Base-by-base conservation (phyloP, 1,140 invertebrate genomes). In the Bradynema listronoti region DNA sequence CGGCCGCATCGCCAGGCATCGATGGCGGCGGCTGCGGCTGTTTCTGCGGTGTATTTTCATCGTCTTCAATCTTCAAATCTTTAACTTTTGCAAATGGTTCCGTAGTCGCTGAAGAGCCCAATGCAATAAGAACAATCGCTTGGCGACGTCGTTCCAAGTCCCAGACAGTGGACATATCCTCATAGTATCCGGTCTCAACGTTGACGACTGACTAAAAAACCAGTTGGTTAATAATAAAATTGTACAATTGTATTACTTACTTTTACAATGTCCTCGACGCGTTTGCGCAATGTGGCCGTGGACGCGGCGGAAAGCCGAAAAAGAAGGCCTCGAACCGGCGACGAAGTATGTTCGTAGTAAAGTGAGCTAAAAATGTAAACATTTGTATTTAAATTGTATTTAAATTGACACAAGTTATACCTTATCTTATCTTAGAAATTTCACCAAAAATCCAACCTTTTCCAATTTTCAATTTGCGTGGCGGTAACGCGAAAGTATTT, bases 141-240 rank as follows among this genome's bases (percentile, higher is more conserved):
- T 59, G 30, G n/a, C 61, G 61, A 24, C 30, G 16, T 29, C 58
- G 30, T 0, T 58, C 45, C 7, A 5, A 2, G 19, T 65, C 42
- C 65, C 65, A 67, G 4, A 66, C 24, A n/a, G n/a, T n/a, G 2
- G 51, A 27, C n/a, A 67, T 27, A 33, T 67, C 65, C 7, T 36
- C 0, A 19, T 58, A 71, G 56, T 69, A 71, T n/a, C 65, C 65
- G 41, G 71, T 39, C 36, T 71, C 65, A 24, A 16, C 34, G 27
- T 67, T 67, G 3, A 67, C 62, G 43, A 59, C 6, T 5, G 56
- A 42, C 63, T 65, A 22, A 69, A 61, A 33, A 9, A n/a, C 27
- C 22, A 27, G 29, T 24, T 24, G n/a, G n/a, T 14, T 43, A 6
- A 33, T n/a, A 34, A 30, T 6, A 0, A 32, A 58, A 58, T 6